Base-by-base conservation (phyloP, 1,140 invertebrate genomes). In the Ceratosolen fusciceps region DNA sequence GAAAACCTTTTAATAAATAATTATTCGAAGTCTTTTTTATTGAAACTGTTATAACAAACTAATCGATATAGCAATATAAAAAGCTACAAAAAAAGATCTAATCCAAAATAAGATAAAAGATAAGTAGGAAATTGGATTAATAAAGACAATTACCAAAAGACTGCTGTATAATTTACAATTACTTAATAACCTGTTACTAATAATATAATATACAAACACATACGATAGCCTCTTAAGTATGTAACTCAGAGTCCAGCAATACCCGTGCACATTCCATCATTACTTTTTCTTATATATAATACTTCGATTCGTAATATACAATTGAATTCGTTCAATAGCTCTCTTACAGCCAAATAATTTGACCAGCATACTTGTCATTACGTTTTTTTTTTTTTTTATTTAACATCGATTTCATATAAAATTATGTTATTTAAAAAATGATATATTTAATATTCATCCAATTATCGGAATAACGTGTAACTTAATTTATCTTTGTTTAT, bases 141-240 rank as follows among this genome's bases (percentile, higher is more conserved):
- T 12, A 43, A 12, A 7, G 12, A 43, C 39, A 12, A 43, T 7
- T 43, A 12, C 39, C 39, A 43, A n/a, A n/a, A n/a, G n/a, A n/a
- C n/a, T n/a, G n/a, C 21, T 19, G 14, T 65, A 65, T 65, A 0
- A n/a, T 74, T 76, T 76, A 80, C 62, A 82, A 82, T 84, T 43
- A 54, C 82, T 83, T 85, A 43, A 83, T 85, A 83, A 74, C 81
- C 81, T 83, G 83, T 54, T 83, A 81, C 77, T 83, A 81, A 82
- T 80, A 77, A 82, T 83, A 71, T 82, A 83, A 77, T 82, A 81
- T 83, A 77, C 75, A 83, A 85, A 84, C 78, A 82, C 80, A 68
- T 83, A 81, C 65, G 80, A 81, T 72, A 56, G 58, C 80, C 67
- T 76, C 77, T 81, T 72, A 76, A 54, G 21, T 74, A 75, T 80